Conservation (phyloP, 2,113 vertebrate genomes). For the Panthera uncia region DNA sequence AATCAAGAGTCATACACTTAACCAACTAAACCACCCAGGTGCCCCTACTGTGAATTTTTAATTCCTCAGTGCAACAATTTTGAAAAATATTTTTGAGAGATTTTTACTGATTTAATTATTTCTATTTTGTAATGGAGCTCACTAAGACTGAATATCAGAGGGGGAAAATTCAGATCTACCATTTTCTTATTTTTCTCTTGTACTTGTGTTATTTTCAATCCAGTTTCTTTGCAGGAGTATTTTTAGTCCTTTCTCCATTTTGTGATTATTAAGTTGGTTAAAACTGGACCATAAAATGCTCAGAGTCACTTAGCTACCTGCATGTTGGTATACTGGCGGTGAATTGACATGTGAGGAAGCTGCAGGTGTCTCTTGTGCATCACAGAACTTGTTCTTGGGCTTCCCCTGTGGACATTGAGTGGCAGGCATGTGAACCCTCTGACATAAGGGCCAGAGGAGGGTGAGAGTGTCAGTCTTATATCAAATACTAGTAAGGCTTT, state of each 20-base stretch:
- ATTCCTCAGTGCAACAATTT: neutral
- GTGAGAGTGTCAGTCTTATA: neutral
- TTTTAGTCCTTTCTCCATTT: neutral
- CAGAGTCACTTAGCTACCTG: neutral
- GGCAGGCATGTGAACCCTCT: neutral
- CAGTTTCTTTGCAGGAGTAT: neutral
- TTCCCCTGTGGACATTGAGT: neutral
- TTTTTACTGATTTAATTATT: neutral
- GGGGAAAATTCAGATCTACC: neutral
- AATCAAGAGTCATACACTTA: too few species aligned
- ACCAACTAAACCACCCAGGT: too few species aligned
- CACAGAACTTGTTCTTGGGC: too few species aligned
- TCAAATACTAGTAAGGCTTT: neutral
- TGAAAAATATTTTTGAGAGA: neutral
- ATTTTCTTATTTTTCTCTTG: neutral
- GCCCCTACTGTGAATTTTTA: neutral
- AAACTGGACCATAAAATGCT: neutral
- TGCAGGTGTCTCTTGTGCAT: neutral
- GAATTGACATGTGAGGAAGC: neutral
- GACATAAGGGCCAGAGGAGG: neutral
- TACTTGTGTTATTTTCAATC: neutral
- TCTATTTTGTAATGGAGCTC: neutral
- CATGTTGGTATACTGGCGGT: neutral
- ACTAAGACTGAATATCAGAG: neutral
- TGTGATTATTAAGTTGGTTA: neutral